Evolutionary conservation across 2,797 vertebrate species (phyloP).

Genomic region (Eutrigla gurnardus): DNA sequence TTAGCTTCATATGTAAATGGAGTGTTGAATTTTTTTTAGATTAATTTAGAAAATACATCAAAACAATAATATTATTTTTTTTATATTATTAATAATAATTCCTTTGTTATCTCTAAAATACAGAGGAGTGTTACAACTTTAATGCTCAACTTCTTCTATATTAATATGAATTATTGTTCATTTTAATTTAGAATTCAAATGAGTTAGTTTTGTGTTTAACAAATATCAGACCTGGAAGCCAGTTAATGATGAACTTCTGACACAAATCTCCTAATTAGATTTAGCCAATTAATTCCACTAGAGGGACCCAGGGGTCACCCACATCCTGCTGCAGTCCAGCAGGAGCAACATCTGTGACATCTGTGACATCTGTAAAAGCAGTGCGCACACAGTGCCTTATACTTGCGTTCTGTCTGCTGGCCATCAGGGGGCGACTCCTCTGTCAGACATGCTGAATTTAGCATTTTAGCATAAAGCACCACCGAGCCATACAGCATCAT

Average conservation of each 20-base stretch:
- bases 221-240: background rate
- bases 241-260: background rate
- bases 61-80: background rate
- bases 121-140: background rate
- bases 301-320: conserved; percentile 64
- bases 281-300: conserved; percentile 60
- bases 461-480: no score
- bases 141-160: background rate
- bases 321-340: background rate
- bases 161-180: background rate
- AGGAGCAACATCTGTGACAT: no score
- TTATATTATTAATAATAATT: background rate
- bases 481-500: no score
- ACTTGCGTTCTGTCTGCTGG: no score
- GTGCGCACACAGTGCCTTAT: no score
- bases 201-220: background rate
- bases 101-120: background rate
- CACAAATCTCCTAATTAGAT: background rate
- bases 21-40: background rate
- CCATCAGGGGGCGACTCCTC: no score
- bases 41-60: background rate
- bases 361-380: no score
- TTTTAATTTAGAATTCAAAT: background rate
- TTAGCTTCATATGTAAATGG: background rate
- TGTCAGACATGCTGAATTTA: no score